Percentiles rank a stretch among this genome's conserved stretches.
These are phyloP conservation scores for Zeuzera pyrina DNA, from an alignment of 2,888 invertebrate genomes.

Conservation along the genomic window DNA sequence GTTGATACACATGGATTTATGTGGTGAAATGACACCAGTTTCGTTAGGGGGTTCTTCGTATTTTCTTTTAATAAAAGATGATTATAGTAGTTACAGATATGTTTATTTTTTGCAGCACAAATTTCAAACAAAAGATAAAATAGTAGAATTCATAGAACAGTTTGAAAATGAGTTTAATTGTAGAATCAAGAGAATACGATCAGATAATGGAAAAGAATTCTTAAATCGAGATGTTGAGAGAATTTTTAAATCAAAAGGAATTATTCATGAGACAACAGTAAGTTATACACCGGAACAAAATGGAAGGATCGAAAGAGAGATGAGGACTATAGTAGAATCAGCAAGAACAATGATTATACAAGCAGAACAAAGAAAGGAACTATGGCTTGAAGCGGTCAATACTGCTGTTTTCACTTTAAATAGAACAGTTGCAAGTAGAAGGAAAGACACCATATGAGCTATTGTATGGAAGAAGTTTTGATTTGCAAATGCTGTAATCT, in stretches of 20 bases:
- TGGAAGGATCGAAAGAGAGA: background rate
- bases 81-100: background rate
- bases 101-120: background rate
- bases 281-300: conserved; percentile 4
- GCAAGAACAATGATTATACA: conserved; percentile 5
- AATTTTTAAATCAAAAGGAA: no score
- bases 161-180: no score
- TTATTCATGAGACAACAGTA: no score
- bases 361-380: conserved; percentile 13
- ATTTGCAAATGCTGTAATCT: background rate
- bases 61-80: background rate
- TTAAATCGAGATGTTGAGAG: no score
- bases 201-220: no score
- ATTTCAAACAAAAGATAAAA: conserved; percentile 13
- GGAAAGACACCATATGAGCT: conserved; percentile 19
- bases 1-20: background rate
- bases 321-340: background rate
- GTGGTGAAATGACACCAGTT: no score
- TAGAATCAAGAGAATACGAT: no score
- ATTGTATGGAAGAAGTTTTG: conserved; percentile 10
- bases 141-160: conserved; percentile 9
- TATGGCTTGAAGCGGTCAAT: conserved; percentile 29
- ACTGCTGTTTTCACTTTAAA: conserved; percentile 24
- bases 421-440: conserved; percentile 15
- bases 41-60: background rate